Evolutionary conservation across 2,113 vertebrate genomes (phyloP).

Genomic region (Tinamus guttatus): DNA sequence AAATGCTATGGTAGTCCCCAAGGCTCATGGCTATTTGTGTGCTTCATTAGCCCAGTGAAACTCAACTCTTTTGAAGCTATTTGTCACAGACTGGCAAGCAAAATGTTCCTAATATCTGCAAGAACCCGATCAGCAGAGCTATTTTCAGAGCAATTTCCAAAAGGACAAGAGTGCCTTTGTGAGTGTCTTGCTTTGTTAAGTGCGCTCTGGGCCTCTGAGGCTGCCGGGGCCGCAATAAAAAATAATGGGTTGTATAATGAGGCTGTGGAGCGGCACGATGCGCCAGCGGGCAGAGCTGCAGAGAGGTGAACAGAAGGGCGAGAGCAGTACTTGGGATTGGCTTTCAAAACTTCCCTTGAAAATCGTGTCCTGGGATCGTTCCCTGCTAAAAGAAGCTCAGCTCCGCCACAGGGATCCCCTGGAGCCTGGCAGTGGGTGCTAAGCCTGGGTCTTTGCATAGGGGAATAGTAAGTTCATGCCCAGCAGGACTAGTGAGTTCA

Average conservation of each 20-base stretch:
- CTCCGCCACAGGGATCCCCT: neutral
- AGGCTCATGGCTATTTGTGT: too few relatives aligned
- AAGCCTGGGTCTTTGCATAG: neutral
- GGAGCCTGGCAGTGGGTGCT: accelerated
- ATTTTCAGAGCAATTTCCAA: neutral
- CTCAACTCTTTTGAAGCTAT: neutral
- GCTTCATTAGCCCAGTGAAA: neutral
- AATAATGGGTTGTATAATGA: neutral
- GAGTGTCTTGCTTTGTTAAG: neutral
- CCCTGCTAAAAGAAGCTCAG: neutral
- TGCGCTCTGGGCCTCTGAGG: neutral
- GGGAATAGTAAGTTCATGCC: neutral
- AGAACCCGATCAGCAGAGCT: neutral
- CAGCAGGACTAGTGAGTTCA: neutral
- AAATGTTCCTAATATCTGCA: neutral
- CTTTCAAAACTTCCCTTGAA: neutral
- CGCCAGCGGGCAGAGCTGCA: neutral
- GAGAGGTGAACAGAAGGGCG: neutral
- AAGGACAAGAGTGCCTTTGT: neutral
- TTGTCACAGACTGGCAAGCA: neutral
- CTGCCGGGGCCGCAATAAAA: neutral
- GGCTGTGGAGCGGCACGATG: neutral
- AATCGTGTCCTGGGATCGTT: neutral
- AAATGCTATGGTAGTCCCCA: neutral
- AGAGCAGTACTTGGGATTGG: neutral